Percentiles rank a stretch among this genome's conserved stretches.
phyloP scores from a whole-genome alignment of 2,113 vertebrate genomes.

The Castor canadensis region DNA sequence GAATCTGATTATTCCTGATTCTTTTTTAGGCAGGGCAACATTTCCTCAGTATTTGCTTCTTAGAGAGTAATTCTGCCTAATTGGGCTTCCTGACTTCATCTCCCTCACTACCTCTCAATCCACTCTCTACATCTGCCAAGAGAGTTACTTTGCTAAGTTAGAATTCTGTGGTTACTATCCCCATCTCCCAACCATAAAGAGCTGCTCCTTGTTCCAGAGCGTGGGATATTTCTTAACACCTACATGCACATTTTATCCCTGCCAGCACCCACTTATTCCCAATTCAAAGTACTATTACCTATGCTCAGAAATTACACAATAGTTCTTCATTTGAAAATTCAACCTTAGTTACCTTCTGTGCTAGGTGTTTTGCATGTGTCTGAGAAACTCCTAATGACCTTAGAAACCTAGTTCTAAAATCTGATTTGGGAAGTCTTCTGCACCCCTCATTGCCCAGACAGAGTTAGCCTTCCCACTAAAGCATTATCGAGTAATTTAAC shows the following conservation, averaged over 20 bases:
- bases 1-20: background rate
- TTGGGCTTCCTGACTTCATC: background rate
- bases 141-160: background rate
- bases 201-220: background rate
- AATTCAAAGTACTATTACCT: background rate
- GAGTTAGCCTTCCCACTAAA: background rate
- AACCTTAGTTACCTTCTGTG: background rate
- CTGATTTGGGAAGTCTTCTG: background rate
- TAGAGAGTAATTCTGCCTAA: background rate
- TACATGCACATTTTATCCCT: background rate
- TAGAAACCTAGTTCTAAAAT: background rate
- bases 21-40: accelerated
- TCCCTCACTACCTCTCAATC: background rate
- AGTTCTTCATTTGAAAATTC: slow-evolving; percentile 12
- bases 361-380: background rate
- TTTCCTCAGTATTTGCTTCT: background rate
- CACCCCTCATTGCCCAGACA: background rate
- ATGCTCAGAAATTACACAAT: background rate
- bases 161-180: background rate
- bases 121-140: background rate
- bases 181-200: background rate
- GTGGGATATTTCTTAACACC: background rate
- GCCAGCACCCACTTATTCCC: background rate
- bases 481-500: background rate
- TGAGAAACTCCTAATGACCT: background rate